These are phyloP conservation scores for Zygogramma bicolorata DNA, from an alignment of 2,888 invertebrate genomes.

Conservation along the genomic window DNA sequence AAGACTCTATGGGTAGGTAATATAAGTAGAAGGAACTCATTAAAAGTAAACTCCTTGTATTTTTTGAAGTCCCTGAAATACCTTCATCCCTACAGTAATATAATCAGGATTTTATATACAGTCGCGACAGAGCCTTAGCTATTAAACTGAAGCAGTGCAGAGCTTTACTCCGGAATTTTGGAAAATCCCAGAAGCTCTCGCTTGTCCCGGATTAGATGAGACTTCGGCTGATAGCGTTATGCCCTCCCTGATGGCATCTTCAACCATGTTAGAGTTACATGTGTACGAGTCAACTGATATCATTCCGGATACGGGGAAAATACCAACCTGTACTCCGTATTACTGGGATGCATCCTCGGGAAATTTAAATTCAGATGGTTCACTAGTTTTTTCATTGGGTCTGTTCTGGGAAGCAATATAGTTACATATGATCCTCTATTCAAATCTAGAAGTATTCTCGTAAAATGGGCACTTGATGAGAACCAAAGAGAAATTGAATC, in stretches of 20 bases:
- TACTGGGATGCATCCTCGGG: too few species aligned
- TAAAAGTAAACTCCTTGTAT: slow-evolving; percentile 35
- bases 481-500: too few species aligned
- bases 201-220: slow-evolving; percentile 63
- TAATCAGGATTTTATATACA: slow-evolving; percentile 58
- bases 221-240: slow-evolving; percentile 56
- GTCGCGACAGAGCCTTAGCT: slow-evolving; percentile 56
- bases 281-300: slow-evolving; percentile 43
- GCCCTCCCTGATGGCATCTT: slow-evolving; percentile 34
- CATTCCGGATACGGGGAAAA: not conserved
- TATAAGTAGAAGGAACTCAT: slow-evolving; percentile 35
- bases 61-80: slow-evolving; percentile 48
- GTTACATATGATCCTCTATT: too few species aligned
- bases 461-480: too few species aligned
- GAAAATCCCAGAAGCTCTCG: slow-evolving; percentile 63
- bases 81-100: slow-evolving; percentile 53
- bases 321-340: not conserved
- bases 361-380: too few species aligned
- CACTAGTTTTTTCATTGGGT: too few species aligned
- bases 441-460: too few species aligned
- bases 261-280: slow-evolving; percentile 54
- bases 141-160: slow-evolving; percentile 54
- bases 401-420: too few species aligned
- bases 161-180: slow-evolving; percentile 62
- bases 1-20: slow-evolving; percentile 29